Conservation (phyloP, 2,888 invertebrate genomes). For the Drosophila atripex region DNA sequence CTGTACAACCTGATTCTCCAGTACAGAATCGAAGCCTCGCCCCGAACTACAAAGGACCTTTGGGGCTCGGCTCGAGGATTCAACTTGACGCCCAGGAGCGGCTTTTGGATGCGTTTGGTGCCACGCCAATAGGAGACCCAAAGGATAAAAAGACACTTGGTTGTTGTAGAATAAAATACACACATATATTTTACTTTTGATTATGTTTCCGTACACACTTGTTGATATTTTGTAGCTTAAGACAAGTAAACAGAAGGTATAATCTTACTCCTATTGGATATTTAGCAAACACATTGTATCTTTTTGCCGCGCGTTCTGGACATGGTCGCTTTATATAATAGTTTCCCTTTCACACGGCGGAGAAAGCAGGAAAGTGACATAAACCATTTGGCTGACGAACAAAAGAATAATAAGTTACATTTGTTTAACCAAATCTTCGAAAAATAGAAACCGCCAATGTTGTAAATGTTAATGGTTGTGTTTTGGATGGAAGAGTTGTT, state of each 20-base stretch:
- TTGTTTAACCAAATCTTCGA: slow-evolving; percentile 22
- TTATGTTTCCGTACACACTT: slow-evolving; percentile 72
- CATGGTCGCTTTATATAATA: slow-evolving; percentile 54
- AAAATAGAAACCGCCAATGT: slow-evolving; percentile 47
- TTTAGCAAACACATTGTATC: slow-evolving; percentile 37
- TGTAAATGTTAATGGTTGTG: slow-evolving; percentile 29
- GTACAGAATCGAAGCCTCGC: slow-evolving; percentile 66
- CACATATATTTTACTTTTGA: slow-evolving; percentile 66
- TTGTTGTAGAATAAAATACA: slow-evolving; percentile 65
- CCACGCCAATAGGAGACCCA: slow-evolving; percentile 44
- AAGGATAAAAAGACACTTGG: not conserved
- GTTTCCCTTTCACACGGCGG: slow-evolving; percentile 65
- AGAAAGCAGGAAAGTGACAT: slow-evolving; percentile 68
- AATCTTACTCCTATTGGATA: slow-evolving; percentile 47
- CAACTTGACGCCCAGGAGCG: slow-evolving; percentile 55
- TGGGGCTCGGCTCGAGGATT: slow-evolving; percentile 60
- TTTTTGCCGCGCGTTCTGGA: slow-evolving; percentile 49
- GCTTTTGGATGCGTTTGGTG: slow-evolving; percentile 76
- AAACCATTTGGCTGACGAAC: slow-evolving; percentile 42
- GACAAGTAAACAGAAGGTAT: slow-evolving; percentile 41
- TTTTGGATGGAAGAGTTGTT: slow-evolving; percentile 17
- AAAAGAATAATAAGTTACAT: slow-evolving; percentile 33
- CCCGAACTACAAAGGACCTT: slow-evolving; percentile 65
- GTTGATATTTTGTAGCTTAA: slow-evolving; percentile 50
- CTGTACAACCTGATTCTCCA: slow-evolving; percentile 67